A percentile compares a stretch with the other conserved stretches of the same genome.
Conservation (phyloP, 1,140 invertebrate genomes). For the Drosophila neocordata region DNA sequence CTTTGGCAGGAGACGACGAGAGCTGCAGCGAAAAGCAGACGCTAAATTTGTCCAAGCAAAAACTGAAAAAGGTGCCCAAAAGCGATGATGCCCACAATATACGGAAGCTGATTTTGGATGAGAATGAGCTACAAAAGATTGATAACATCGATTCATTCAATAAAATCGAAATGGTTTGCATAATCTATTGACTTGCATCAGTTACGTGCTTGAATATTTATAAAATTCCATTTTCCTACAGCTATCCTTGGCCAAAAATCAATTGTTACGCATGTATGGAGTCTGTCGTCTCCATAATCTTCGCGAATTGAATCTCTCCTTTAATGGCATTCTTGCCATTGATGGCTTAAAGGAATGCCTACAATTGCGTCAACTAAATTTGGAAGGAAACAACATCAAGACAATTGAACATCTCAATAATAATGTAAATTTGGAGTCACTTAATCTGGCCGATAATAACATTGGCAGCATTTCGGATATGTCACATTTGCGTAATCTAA, state of each 20-base stretch:
- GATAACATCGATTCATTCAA: conserved; percentile 93
- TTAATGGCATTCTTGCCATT: conserved; percentile 94
- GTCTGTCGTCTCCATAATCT: conserved; percentile 91
- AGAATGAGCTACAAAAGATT: conserved; percentile 93
- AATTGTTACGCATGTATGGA: conserved; percentile 93
- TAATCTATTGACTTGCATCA: too few relatives aligned
- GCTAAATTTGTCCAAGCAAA: conserved; percentile 87
- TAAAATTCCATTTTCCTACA: conserved; percentile 67
- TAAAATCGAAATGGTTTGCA: conserved; percentile 90
- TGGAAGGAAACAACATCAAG: conserved; percentile 87
- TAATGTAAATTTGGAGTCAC: conserved; percentile 89
- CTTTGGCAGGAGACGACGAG: conserved; percentile 62
- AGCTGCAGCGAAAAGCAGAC: conserved; percentile 58
- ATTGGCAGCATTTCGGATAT: conserved; percentile 93
- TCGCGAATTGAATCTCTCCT: conserved; percentile 91
- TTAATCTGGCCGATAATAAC: conserved; percentile 95
- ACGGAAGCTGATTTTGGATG: conserved; percentile 90
- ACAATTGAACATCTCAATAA: conserved; percentile 93
- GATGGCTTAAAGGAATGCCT: conserved; percentile 93
- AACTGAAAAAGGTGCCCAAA: conserved; percentile 89
- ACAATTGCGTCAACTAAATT: conserved; percentile 88
- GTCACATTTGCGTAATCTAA: conserved; percentile 86
- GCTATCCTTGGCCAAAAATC: conserved; percentile 93
- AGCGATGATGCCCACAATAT: conserved; percentile 87
- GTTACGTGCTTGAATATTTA: too few relatives aligned